phyloP scores from a whole-genome alignment of 2,797 vertebrate species.

The Fringilla coelebs region DNA sequence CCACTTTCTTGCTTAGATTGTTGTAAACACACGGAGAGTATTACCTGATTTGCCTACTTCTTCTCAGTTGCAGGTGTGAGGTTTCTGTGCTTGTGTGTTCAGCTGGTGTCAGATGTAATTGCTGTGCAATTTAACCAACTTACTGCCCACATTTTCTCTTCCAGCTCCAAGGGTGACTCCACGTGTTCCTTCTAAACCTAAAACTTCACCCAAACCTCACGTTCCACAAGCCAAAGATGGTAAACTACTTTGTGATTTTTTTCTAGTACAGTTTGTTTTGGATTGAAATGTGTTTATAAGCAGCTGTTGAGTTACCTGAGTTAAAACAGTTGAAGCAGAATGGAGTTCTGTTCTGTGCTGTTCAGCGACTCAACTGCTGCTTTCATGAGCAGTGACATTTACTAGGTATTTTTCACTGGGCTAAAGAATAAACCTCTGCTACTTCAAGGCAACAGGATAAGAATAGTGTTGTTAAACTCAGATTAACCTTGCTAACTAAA shows the following conservation, averaged over 20 bases:
- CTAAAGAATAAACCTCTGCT: neutral
- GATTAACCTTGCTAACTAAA: neutral
- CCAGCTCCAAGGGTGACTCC: slow-evolving; percentile 53
- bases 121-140: neutral
- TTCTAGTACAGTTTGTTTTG: neutral
- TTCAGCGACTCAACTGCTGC: neutral
- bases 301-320: neutral
- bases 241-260: slow-evolving; percentile 57
- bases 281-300: neutral
- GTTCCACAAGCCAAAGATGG: slow-evolving; percentile 59
- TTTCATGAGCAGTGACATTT: neutral
- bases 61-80: slow-evolving; percentile 41
- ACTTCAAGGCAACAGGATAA: neutral
- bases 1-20: neutral
- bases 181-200: slow-evolving; percentile 44
- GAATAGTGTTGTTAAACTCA: neutral
- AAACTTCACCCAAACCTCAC: slow-evolving; percentile 54
- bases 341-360: neutral
- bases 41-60: neutral
- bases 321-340: neutral
- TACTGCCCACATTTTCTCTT: slow-evolving; percentile 35
- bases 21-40: neutral
- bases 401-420: neutral
- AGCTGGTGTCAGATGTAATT: neutral
- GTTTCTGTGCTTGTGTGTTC: neutral